A percentile compares a stretch with the other conserved stretches of the same genome.
phyloP scores from a whole-genome alignment of 2,888 invertebrate species.

The Drosophila macrospina region DNA sequence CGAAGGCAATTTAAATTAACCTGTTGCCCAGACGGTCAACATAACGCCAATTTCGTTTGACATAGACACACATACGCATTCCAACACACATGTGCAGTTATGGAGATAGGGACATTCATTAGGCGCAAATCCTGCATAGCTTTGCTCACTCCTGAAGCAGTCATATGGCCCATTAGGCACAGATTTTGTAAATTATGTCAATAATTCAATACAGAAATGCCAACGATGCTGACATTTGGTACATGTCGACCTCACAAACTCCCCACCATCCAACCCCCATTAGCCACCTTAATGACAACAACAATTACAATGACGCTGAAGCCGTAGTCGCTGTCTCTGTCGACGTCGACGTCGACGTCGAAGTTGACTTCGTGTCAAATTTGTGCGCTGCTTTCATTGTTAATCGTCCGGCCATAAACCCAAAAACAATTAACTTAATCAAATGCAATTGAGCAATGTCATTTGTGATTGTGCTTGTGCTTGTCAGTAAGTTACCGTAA shows the following conservation, averaged over 20 bases:
- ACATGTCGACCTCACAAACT: conserved; percentile 5
- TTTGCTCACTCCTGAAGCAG: conserved; percentile 43
- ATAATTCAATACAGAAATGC: conserved; percentile 79
- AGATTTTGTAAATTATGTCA: conserved; percentile 80
- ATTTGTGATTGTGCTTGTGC: conserved; percentile 75
- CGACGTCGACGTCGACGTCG: conserved; percentile 3
- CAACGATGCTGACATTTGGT: conserved; percentile 68
- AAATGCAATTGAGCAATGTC: conserved; percentile 81
- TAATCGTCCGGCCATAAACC: conserved; percentile 73
- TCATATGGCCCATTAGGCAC: conserved; percentile 76
- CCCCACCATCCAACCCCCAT: conserved; percentile 18
- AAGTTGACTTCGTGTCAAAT: conserved; percentile 63
- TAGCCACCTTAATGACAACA: conserved; percentile 54
- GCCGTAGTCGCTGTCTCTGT: background rate
- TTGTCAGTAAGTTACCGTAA: conserved; percentile 39
- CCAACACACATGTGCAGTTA: conserved; percentile 1
- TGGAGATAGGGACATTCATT: conserved; percentile 23
- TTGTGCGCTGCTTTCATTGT: conserved; percentile 68
- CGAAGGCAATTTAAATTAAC: conserved; percentile 72
- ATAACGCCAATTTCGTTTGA: conserved; percentile 38
- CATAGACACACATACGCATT: conserved; percentile 13
- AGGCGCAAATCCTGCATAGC: conserved; percentile 33
- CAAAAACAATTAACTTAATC: conserved; percentile 78
- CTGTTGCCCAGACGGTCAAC: conserved; percentile 57
- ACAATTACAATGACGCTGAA: conserved; percentile 2